phyloP scores from a whole-genome alignment of 2,888 invertebrate genomes.

The Drosophila robusta region DNA sequence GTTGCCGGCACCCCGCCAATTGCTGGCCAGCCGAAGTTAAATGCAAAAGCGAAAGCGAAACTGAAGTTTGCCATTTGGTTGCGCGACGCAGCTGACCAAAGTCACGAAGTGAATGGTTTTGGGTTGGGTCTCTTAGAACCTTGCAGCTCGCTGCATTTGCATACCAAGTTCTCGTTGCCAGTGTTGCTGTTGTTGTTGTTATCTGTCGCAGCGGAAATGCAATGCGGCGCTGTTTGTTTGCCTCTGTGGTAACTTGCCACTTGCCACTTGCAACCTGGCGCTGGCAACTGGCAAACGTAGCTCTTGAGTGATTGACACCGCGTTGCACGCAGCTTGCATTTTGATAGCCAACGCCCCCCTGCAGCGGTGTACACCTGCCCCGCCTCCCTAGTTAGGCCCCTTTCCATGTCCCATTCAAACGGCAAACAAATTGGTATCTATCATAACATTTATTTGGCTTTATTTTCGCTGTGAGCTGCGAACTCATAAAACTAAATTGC shows the following conservation, averaged over 20 bases:
- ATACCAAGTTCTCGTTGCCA: conserved; percentile 46
- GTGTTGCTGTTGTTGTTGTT: conserved; percentile 41
- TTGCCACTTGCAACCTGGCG: conserved; percentile 27
- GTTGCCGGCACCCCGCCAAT: background rate
- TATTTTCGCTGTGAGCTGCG: conserved; percentile 15
- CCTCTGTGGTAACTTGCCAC: conserved; percentile 43
- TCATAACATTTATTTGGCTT: conserved; percentile 57
- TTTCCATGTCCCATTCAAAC: conserved; percentile 28
- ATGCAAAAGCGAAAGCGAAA: conserved; percentile 56
- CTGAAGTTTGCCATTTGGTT: conserved; percentile 26
- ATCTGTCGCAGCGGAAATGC: conserved; percentile 76
- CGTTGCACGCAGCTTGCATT: conserved; percentile 72
- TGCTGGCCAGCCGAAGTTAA: conserved; percentile 6
- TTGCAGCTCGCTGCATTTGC: conserved; percentile 60
- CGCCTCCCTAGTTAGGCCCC: too few relatives aligned
- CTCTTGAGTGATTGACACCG: conserved; percentile 68
- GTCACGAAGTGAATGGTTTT: conserved; percentile 69
- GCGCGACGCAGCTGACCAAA: conserved; percentile 47
- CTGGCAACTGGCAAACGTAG: conserved; percentile 8
- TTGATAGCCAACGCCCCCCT: conserved; percentile 43
- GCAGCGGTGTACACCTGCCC: background rate
- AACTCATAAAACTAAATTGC: conserved; percentile 72
- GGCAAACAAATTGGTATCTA: conserved; percentile 60
- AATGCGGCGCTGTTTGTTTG: conserved; percentile 49
- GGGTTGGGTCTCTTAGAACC: conserved; percentile 37